Evolutionary conservation across 2,888 invertebrate genomes (phyloP).

Genomic region (Hybos culiciformis): DNA sequence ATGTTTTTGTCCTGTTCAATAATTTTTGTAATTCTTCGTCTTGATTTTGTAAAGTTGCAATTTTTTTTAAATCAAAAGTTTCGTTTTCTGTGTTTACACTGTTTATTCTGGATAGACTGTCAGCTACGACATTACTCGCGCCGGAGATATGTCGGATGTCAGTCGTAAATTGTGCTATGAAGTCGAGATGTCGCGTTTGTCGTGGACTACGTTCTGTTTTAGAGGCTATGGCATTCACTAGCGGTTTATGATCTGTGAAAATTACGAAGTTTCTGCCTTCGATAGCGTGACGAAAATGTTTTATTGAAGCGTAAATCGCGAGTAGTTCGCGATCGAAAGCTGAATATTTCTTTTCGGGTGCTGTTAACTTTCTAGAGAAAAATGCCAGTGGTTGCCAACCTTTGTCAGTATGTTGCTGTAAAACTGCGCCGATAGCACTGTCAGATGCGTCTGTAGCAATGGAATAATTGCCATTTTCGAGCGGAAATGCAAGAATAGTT

Average conservation of each 20-base stretch:
- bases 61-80: background rate
- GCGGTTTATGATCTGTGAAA: slow-evolving; percentile 7
- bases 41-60: background rate
- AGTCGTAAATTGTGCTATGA: background rate
- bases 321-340: slow-evolving; percentile 20
- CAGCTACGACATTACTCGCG: background rate
- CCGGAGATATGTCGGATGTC: background rate
- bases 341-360: slow-evolving; percentile 16
- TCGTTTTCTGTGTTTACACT: background rate
- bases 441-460: slow-evolving; percentile 14
- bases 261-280: background rate
- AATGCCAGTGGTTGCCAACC: slow-evolving; percentile 18
- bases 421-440: slow-evolving; percentile 16
- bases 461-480: background rate
- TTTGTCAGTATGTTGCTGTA: slow-evolving; percentile 15
- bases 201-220: background rate
- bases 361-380: slow-evolving; percentile 18
- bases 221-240: background rate
- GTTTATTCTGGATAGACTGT: background rate
- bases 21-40: background rate
- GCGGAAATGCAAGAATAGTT: slow-evolving; percentile 7
- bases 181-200: background rate
- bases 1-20: background rate
- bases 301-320: slow-evolving; percentile 16
- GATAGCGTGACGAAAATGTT: background rate